Percentiles rank a stretch among this genome's conserved stretches.
These are phyloP conservation scores for Daubentonia madagascariensis DNA, from an alignment of 2,113 vertebrate genomes.

Conservation along the genomic window DNA sequence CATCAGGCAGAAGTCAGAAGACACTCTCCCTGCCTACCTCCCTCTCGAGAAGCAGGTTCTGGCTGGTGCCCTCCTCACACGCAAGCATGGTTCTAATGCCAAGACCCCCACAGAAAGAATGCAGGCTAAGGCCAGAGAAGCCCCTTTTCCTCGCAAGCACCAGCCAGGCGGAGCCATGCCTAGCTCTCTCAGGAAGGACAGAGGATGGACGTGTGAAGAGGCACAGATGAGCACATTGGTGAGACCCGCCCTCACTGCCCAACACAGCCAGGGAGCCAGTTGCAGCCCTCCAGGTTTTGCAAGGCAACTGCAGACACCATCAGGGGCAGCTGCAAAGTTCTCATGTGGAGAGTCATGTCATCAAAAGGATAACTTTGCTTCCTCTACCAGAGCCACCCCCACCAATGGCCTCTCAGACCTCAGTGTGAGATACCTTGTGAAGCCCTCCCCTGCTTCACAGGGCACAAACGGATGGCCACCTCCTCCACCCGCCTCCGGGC, in stretches of 20 bases:
- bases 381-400: background rate
- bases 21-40: background rate
- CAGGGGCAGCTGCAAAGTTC: background rate
- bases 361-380: background rate
- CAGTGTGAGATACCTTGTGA: background rate
- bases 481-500: background rate
- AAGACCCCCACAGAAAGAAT: background rate
- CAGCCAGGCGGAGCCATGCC: background rate
- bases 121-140: background rate
- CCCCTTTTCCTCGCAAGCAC: background rate
- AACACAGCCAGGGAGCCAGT: background rate
- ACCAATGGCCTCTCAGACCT: background rate
- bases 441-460: background rate
- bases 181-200: background rate
- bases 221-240: background rate
- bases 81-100: background rate
- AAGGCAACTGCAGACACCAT: background rate
- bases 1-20: background rate
- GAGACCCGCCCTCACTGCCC: background rate
- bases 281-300: background rate
- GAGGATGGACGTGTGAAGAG: background rate
- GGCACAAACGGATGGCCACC: background rate
- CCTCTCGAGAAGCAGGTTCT: background rate
- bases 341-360: background rate
- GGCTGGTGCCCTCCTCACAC: background rate